A percentile compares a stretch with the other conserved stretches of the same genome.
phyloP scores from a whole-genome alignment of 1,140 invertebrate species.

The Chymomyza costata region DNA sequence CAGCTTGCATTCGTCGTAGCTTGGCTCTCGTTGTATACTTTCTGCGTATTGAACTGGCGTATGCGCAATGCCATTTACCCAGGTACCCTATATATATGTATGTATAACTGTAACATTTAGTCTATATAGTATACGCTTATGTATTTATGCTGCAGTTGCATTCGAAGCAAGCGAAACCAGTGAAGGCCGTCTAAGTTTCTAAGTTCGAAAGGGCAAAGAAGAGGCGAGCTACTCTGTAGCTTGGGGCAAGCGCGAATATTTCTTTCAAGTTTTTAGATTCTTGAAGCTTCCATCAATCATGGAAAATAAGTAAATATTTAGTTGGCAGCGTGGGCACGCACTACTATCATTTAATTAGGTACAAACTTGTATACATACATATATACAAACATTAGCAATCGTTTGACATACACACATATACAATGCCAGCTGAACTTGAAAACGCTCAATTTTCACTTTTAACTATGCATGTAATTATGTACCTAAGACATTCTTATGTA shows the following conservation, averaged over 20 bases:
- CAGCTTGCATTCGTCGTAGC: no score
- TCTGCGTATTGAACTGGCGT: constrained; percentile 11
- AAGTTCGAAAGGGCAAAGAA: no score
- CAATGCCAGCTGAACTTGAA: constrained; percentile 44
- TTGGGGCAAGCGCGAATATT: no score
- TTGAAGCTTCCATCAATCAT: no score
- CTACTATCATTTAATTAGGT: no score
- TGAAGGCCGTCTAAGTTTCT: no score
- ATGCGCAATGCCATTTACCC: constrained; percentile 42
- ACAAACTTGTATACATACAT: not conserved
- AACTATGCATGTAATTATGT: constrained; percentile 12
- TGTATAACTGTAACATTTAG: no score
- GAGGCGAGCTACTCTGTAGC: no score
- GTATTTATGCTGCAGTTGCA: constrained; percentile 9
- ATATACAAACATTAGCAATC: not conserved
- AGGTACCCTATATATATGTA: not conserved
- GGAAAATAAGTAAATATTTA: no score
- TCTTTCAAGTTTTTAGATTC: no score
- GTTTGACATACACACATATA: not conserved
- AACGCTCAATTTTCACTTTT: constrained; percentile 65
- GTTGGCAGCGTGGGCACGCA: not conserved
- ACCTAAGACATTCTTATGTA: constrained; percentile 14
- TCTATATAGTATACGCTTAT: not conserved
- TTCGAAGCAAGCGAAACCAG: no score
- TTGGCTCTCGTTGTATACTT: constrained; percentile 1